Evolutionary conservation across 2,113 vertebrate species (phyloP), one percentile per base, ranked within the genome.

Genomic region (Baryphthengus martii): DNA sequence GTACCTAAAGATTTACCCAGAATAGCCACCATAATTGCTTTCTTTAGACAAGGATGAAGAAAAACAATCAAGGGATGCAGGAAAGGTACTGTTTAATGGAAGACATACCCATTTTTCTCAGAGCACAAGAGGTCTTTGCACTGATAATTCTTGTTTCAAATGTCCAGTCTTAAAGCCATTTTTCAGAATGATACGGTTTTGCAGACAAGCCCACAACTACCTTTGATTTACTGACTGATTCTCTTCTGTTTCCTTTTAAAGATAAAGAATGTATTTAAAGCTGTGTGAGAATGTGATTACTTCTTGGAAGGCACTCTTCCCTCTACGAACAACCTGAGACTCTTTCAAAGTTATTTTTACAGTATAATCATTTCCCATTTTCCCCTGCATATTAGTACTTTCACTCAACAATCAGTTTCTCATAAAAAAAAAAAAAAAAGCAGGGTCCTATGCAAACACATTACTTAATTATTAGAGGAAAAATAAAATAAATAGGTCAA

Each of bases 241-340:
- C 97, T 92, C 83, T 93, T 97, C 95, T 96, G 63, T 47, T 98
- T 97, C 97, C 97, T 97, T 97, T 97, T 98, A 98, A 98, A 98
- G 97, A 97, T 97, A 98, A 98, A 97, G 96, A 98, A 97, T 97
- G 97, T 85, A 45, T 96, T 94, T 95, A 95, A 97, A 88, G 93
- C 94, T 11, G 23, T 66, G 71, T 71, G 88, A 97, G 88, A 93
- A 94, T 79, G 86, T 71, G 77, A 91, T 80, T 89, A 81, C 94
- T 97, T 96, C 96, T 96, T 94, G 96, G 93, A 96, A 96, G 40
- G 77, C 56, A 85, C 72, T 88, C 79, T 95, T 96, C 82, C 84
- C 79, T 95, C 74, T 94, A 71, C 93, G 86, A 96, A 95, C 62
- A 96, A 94, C 70, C 39, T 61, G 58, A 95, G 35, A 61, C 70